Conservation (phyloP, 92 coral and sea anemone genomes). For the Pocillopora meandrina region DNA sequence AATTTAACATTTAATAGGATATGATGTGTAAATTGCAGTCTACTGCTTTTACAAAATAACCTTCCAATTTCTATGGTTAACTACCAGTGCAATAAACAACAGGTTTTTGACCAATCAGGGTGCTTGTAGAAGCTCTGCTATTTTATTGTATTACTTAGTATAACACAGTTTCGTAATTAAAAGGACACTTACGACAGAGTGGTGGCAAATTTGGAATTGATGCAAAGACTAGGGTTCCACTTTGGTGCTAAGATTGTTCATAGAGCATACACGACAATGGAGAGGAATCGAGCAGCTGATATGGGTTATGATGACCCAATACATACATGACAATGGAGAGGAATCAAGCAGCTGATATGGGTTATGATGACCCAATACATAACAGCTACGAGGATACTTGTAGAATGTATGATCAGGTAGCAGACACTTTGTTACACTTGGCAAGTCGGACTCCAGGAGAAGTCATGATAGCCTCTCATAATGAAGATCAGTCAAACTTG, state of each 20-base stretch:
- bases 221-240: constrained; percentile 77
- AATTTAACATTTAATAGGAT: not conserved
- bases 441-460: constrained; percentile 79
- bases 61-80: too few relatives aligned
- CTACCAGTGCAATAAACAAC: too few relatives aligned
- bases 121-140: too few relatives aligned
- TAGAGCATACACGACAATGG: constrained; percentile 89
- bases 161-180: not conserved
- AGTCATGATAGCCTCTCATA: constrained; percentile 96
- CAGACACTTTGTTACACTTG: constrained; percentile 64
- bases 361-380: constrained; percentile 84
- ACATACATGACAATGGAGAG: constrained; percentile 86
- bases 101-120: too few relatives aligned
- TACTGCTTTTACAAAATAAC: too few relatives aligned
- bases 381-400: constrained; percentile 78
- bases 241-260: constrained; percentile 95
- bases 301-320: constrained; percentile 64
- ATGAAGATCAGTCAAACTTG: constrained; percentile 79
- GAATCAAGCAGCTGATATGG: constrained; percentile 62
- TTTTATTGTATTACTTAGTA: not conserved
- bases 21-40: too few relatives aligned
- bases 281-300: constrained; percentile 64
- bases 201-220: constrained; percentile 69
- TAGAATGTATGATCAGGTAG: constrained; percentile 68
- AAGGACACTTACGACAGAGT: constrained; percentile 87